A percentile compares a stretch with the other conserved stretches of the same genome.
phyloP scores from a whole-genome alignment of 2,797 vertebrate genomes.

The Cyclura pinguis region DNA sequence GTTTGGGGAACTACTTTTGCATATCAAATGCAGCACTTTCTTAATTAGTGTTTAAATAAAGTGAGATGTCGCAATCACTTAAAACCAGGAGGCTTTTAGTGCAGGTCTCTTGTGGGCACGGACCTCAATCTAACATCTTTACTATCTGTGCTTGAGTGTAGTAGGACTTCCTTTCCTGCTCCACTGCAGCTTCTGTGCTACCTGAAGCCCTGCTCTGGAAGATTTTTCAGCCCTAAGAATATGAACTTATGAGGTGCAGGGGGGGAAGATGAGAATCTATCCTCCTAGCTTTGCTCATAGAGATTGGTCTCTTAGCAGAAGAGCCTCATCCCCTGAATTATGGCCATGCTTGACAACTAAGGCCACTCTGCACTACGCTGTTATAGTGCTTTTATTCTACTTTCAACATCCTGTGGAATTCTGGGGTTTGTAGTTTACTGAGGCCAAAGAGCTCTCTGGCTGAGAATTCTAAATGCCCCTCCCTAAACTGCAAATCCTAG shows the following conservation, averaged over 20 bases:
- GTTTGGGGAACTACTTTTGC: neutral
- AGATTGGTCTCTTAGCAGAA: too few species aligned
- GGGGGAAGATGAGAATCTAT: neutral
- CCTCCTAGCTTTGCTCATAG: too few species aligned
- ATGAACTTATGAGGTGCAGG: neutral
- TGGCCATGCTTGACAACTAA: neutral
- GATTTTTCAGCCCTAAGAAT: neutral
- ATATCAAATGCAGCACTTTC: too few species aligned
- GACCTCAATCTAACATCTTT: neutral
- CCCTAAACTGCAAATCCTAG: too few species aligned
- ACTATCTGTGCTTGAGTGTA: too few species aligned
- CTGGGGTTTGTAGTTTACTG: too few species aligned
- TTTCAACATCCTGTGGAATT: too few species aligned
- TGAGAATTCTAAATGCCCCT: too few species aligned
- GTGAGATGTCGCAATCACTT: neutral
- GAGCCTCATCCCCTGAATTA: neutral
- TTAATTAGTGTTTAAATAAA: too few species aligned
- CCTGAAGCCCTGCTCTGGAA: neutral
- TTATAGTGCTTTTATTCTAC: too few species aligned
- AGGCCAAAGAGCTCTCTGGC: too few species aligned
- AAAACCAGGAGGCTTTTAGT: neutral
- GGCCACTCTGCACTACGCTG: too few species aligned
- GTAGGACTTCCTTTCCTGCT: neutral
- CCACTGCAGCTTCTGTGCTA: neutral
- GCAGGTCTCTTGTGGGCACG: neutral